Base-by-base conservation (phyloP, 2,113 vertebrate species). In the Laterallus jamaicensis region DNA sequence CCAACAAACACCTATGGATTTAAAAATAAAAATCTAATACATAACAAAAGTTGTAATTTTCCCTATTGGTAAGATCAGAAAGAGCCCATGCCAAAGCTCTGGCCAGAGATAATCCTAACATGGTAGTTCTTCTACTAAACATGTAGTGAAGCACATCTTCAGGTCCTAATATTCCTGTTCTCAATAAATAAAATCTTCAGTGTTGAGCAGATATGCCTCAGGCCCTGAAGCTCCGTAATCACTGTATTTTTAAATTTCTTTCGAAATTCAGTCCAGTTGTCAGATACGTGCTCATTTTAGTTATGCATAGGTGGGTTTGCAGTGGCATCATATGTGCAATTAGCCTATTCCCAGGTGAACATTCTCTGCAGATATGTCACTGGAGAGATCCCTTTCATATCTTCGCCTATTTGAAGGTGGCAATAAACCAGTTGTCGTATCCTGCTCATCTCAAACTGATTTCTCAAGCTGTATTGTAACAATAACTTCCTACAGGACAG, bases 341-440 rank as follows among this genome's bases (percentile, higher is more conserved):
- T 92, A 88, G 55, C 86, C 69, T 84, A 95, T 81, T 97, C 84
- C 74, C 95, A 87, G 77, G 76, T 88, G 85, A 92, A 66, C 11
- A 1, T 63, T 94, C 79, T 74, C 59, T 94, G 49, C 91, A 94
- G 87, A 91, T 90, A 95, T 94, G 93, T 95, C 93, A 92, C 79
- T 79, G 77, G 92, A 94, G 93, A 96, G 69, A 92, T 93, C 86
- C 22, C 67, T 88, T 95, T 88, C 83, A 86, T 63, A 91, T 87
- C 83, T 40, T 87, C 62, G 88, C 52, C 56, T 85, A 44, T 70
- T 84, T 67, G 69, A 92, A 88, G 32, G 63, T 86, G 32, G 67
- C 86, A 91, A 66, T 91, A 97, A 97, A 97, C 66, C 66, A 86
- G 68, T 84, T 96, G 82, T 94, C 50, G 58, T 12, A 92, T 40